Conservation (phyloP, 35 echinoderm and acorn worm genomes). For the Diadema setosum region DNA sequence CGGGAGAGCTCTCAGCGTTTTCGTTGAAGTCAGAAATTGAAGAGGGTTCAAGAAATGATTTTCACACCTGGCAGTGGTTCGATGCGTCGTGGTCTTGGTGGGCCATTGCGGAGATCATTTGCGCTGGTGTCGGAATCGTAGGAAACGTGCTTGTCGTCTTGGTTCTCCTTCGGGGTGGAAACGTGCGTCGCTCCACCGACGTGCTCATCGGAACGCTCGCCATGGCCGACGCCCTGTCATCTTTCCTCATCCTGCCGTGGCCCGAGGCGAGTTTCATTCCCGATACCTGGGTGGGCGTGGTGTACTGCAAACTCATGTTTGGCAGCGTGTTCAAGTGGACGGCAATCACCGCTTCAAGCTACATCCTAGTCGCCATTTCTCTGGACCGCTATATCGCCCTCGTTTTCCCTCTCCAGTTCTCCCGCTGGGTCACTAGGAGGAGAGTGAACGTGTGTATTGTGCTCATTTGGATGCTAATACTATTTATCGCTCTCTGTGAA, state of each 20-base stretch:
- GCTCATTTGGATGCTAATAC: not conserved
- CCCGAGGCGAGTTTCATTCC: not conserved
- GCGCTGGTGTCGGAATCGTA: not conserved
- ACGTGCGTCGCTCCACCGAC: not conserved
- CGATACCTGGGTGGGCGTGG: not conserved
- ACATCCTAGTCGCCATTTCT: constrained; percentile 46
- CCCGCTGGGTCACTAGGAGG: constrained; percentile 19
- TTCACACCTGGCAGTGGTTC: no score
- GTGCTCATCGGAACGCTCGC: not conserved
- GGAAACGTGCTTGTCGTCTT: not conserved
- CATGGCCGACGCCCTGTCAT: not conserved
- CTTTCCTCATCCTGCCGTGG: not conserved
- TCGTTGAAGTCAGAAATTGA: no score
- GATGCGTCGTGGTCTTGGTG: constrained; percentile 4
- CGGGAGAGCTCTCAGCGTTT: no score
- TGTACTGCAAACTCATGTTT: constrained; percentile 66
- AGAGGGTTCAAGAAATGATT: no score
- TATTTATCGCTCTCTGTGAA: not conserved
- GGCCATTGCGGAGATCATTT: not conserved
- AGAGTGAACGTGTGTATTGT: not conserved
- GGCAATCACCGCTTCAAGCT: constrained; percentile 31
- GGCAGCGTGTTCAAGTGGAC: constrained; percentile 49
- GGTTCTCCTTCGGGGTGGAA: not conserved
- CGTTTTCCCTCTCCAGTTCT: constrained; percentile 40
- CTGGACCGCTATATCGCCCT: constrained; percentile 68